Conservation (phyloP, 2,888 invertebrate genomes). For the Dorcus parallelipipedus region DNA sequence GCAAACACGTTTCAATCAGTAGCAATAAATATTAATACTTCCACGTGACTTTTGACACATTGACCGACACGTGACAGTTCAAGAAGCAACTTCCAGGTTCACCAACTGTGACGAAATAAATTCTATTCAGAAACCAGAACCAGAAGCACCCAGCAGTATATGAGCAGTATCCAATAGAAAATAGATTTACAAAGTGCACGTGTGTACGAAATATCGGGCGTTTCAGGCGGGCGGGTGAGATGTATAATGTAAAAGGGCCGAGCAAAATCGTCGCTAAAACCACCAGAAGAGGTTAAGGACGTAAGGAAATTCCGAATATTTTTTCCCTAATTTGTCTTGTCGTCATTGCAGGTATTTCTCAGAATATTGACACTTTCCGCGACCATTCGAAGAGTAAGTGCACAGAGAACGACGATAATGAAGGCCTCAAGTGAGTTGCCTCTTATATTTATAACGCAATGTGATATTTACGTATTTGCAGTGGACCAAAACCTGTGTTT, state of each 20-base stretch:
- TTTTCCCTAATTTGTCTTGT: slow-evolving; percentile 4
- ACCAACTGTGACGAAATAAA: too few relatives aligned
- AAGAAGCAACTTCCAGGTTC: too few relatives aligned
- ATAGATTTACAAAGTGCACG: too few relatives aligned
- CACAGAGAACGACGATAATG: slow-evolving; percentile 64
- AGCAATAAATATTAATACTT: too few relatives aligned
- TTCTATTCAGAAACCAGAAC: too few relatives aligned
- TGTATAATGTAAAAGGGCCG: slow-evolving; percentile 87
- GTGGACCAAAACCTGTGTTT: slow-evolving; percentile 80
- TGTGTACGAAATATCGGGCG: too few relatives aligned
- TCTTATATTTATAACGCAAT: not conserved
- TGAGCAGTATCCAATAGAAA: too few relatives aligned
- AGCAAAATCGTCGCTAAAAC: slow-evolving; percentile 87
- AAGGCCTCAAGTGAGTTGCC: slow-evolving; percentile 59
- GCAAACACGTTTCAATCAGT: too few relatives aligned
- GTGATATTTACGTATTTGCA: slow-evolving; percentile 33
- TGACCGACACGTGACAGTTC: too few relatives aligned
- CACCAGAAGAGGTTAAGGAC: slow-evolving; percentile 71
- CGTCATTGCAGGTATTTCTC: slow-evolving; percentile 63
- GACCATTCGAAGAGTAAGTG: slow-evolving; percentile 68
- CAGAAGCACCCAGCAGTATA: too few relatives aligned
- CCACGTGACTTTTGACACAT: too few relatives aligned
- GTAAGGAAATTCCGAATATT: slow-evolving; percentile 55
- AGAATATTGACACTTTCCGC: slow-evolving; percentile 76
- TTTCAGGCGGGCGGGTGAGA: slow-evolving; percentile 43